phyloP scores from a whole-genome alignment of 2,888 invertebrate species.

The Drosophila ustulata region DNA sequence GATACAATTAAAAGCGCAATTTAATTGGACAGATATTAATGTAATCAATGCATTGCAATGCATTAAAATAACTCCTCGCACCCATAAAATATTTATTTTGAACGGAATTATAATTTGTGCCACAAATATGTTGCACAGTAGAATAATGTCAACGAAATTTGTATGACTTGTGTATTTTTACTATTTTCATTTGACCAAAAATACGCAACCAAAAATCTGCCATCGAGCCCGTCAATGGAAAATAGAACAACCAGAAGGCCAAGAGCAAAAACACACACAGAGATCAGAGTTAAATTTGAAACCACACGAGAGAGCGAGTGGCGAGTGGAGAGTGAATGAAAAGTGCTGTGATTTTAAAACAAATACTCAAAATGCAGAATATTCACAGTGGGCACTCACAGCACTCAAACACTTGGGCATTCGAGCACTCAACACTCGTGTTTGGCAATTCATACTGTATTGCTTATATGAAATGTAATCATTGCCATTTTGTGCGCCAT shows the following conservation, averaged over 20 bases:
- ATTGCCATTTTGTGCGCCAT: constrained; percentile 62
- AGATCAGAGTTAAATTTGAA: neutral
- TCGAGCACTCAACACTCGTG: constrained; percentile 9
- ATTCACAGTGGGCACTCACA: constrained; percentile 10
- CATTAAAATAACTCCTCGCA: too few relatives aligned
- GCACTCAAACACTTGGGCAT: constrained; percentile 1
- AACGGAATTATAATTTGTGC: neutral
- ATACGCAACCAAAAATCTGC: constrained; percentile 36
- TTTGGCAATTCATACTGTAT: constrained; percentile 37
- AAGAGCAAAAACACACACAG: neutral
- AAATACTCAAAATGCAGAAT: constrained; percentile 18
- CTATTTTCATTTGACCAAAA: neutral
- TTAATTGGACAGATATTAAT: too few relatives aligned
- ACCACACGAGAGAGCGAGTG: constrained; percentile 30
- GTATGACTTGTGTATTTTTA: neutral
- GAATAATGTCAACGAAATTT: neutral
- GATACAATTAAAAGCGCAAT: too few relatives aligned
- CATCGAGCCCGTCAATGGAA: constrained; percentile 48
- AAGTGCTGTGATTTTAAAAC: constrained; percentile 35
- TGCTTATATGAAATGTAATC: constrained; percentile 65
- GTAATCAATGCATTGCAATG: too few relatives aligned
- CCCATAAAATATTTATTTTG: too few relatives aligned
- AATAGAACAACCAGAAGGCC: constrained; percentile 30
- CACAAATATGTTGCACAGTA: neutral
- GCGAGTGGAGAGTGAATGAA: constrained; percentile 12